Evolutionary conservation across 2,888 invertebrate genomes (phyloP).

Genomic region (Rhimphoctona megacephalus): DNA sequence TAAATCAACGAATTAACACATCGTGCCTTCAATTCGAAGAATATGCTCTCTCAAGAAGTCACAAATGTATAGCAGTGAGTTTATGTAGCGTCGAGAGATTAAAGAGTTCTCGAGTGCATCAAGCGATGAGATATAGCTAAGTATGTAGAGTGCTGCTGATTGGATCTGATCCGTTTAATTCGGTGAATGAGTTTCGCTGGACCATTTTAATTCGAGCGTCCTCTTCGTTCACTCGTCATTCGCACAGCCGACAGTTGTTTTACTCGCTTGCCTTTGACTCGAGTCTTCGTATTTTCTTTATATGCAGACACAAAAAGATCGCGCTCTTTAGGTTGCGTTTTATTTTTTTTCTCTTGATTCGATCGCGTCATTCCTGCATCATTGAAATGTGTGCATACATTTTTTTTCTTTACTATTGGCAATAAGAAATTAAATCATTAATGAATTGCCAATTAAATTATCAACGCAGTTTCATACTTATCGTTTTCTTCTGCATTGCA

Average conservation of each 20-base stretch:
- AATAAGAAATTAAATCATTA: not conserved
- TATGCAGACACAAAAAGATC: slow-evolving; percentile 38
- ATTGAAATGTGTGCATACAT: not conserved
- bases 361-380: slow-evolving; percentile 4
- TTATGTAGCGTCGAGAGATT: slow-evolving; percentile 44
- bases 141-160: slow-evolving; percentile 74
- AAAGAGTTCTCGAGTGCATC: slow-evolving; percentile 46
- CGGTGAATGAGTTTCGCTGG: slow-evolving; percentile 82
- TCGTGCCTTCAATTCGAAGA: slow-evolving; percentile 29
- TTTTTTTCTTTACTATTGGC: not conserved
- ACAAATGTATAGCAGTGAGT: slow-evolving; percentile 19
- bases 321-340: not conserved
- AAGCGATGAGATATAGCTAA: slow-evolving; percentile 64
- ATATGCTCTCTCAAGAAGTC: slow-evolving; percentile 8
- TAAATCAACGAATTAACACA: slow-evolving; percentile 3
- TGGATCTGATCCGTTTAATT: slow-evolving; percentile 83
- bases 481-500: not conserved
- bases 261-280: slow-evolving; percentile 50
- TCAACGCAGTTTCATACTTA: not conserved
- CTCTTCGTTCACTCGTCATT: slow-evolving; percentile 53
- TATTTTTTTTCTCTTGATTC: slow-evolving; percentile 37
- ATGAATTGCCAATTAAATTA: not conserved
- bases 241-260: slow-evolving; percentile 34
- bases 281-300: slow-evolving; percentile 51
- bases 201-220: slow-evolving; percentile 81